phyloP scores from a whole-genome alignment of 2,113 vertebrate genomes.

The Centropus unirufus region DNA sequence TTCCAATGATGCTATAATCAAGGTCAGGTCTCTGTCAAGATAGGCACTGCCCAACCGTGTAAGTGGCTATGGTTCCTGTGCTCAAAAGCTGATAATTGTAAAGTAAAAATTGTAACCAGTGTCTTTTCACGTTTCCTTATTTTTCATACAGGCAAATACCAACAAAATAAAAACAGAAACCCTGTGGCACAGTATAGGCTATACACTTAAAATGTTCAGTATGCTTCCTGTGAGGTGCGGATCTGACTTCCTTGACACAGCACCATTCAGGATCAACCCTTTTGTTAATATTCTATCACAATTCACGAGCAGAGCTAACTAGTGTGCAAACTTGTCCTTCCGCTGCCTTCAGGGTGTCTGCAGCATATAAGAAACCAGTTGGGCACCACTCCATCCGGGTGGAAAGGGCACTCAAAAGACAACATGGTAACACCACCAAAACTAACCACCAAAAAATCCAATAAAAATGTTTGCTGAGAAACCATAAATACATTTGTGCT shows the following conservation, averaged over 20 bases:
- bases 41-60: background rate
- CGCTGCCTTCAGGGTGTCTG: background rate
- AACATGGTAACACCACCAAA: accelerated
- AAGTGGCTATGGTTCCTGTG: background rate
- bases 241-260: background rate
- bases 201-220: background rate
- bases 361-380: background rate
- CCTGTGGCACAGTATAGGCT: background rate
- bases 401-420: too few relatives aligned
- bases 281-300: background rate
- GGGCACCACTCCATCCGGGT: background rate
- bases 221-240: background rate
- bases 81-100: background rate
- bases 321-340: background rate
- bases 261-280: background rate
- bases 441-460: background rate
- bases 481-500: accelerated
- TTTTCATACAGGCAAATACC: background rate
- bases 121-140: background rate
- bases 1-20: background rate
- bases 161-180: background rate
- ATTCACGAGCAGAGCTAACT: background rate
- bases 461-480: background rate
- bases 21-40: background rate
- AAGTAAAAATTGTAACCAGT: background rate